Evolutionary conservation across 2,113 vertebrate species (phyloP).

Genomic region (Pygoscelis antarcticus): DNA sequence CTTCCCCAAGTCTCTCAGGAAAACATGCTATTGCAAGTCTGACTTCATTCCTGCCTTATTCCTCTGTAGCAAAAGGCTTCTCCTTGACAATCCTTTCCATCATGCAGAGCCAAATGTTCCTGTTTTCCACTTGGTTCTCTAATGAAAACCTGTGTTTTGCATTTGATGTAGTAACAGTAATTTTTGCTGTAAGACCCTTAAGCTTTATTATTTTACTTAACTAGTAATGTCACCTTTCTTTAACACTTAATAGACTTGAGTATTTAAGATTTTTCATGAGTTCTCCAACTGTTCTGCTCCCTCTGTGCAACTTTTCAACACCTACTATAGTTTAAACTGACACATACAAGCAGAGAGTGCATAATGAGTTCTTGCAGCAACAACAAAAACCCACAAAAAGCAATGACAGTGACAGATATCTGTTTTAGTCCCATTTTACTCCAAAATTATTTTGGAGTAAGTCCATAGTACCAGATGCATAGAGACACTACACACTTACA

Average conservation of each 20-base stretch:
- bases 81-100: background rate
- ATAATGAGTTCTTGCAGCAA: background rate
- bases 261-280: background rate
- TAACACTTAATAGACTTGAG: background rate
- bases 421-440: background rate
- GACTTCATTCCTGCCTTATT: conserved; percentile 15
- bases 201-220: background rate
- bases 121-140: background rate
- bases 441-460: background rate
- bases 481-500: background rate
- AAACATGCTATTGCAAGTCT: conserved; percentile 26
- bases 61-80: background rate
- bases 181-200: background rate
- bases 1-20: conserved; percentile 52
- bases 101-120: background rate
- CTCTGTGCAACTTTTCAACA: background rate
- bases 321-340: background rate
- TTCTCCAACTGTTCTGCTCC: background rate
- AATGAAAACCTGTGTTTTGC: background rate
- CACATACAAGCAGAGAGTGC: background rate
- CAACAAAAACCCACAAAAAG: background rate
- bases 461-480: background rate
- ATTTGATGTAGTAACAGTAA: background rate
- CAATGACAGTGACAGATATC: background rate
- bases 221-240: background rate